Conservation (phyloP, 2,888 invertebrate species). For the Nymphalis c-album region DNA sequence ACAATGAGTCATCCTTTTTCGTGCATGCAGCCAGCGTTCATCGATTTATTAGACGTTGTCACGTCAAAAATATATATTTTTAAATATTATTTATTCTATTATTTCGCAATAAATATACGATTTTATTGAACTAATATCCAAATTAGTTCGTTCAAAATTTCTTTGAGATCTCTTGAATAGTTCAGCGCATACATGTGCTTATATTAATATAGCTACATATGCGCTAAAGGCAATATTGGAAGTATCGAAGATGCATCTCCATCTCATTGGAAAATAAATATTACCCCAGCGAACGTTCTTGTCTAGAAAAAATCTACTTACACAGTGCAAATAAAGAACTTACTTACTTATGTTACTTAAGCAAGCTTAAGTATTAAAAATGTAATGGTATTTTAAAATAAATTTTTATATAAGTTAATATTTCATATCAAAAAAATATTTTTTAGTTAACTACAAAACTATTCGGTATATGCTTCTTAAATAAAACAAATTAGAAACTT, state of each 20-base stretch:
- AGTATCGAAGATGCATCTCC: constrained; percentile 4
- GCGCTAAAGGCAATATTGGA: constrained; percentile 1
- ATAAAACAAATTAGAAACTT: constrained; percentile 30
- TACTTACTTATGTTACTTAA: too few relatives aligned
- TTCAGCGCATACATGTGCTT: too few relatives aligned
- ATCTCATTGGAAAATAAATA: constrained; percentile 9
- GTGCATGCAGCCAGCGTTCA: too few relatives aligned
- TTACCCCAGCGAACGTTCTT: not conserved
- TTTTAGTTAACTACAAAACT: too few relatives aligned
- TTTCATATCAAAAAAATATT: too few relatives aligned
- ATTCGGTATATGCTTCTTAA: not conserved
- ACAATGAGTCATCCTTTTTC: too few relatives aligned
- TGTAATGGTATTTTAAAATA: too few relatives aligned
- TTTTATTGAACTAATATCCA: not conserved
- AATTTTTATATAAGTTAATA: too few relatives aligned
- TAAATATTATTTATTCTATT: not conserved
- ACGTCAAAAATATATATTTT: too few relatives aligned
- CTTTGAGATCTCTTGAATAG: not conserved
- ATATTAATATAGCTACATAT: not conserved
- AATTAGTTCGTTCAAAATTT: not conserved
- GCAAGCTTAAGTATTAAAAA: too few relatives aligned
- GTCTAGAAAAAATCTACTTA: not conserved
- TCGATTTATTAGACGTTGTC: too few relatives aligned
- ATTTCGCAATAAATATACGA: not conserved
- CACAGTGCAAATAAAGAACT: too few relatives aligned